Percentiles rank a stretch among this genome's conserved stretches.
Evolutionary conservation across 1,140 invertebrate genomes (phyloP).

Genomic region (Neodiprion pinetum): DNA sequence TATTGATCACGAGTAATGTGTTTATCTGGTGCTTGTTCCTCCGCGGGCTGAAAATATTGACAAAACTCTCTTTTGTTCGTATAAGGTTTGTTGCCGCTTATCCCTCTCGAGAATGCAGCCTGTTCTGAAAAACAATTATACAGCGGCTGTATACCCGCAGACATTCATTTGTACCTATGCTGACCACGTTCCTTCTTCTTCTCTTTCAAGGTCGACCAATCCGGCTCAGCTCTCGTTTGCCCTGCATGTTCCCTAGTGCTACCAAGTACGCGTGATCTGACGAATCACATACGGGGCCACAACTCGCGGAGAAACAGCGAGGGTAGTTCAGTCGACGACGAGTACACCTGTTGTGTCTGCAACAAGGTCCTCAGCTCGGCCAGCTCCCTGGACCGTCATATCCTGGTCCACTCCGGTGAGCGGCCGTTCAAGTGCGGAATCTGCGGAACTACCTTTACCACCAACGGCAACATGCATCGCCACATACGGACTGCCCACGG

Average conservation of each 20-base stretch:
- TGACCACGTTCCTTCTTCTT: slow-evolving; percentile 15
- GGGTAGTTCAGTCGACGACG: slow-evolving; percentile 46
- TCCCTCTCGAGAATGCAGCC: not conserved
- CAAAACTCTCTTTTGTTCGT: not conserved
- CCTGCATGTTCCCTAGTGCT: slow-evolving; percentile 65
- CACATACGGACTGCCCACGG: slow-evolving; percentile 76
- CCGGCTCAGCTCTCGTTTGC: slow-evolving; percentile 52
- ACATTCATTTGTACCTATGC: not conserved
- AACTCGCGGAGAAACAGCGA: slow-evolving; percentile 56
- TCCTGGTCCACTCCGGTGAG: slow-evolving; percentile 78
- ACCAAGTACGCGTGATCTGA: slow-evolving; percentile 64
- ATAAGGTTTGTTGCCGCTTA: not conserved
- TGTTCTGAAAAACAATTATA: not conserved
- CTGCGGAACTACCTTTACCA: slow-evolving; percentile 84
- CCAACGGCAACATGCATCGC: slow-evolving; percentile 88
- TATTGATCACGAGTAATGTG: too few relatives aligned
- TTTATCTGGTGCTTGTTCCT: too few relatives aligned
- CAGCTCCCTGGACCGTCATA: slow-evolving; percentile 79
- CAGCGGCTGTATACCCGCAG: not conserved
- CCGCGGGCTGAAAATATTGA: not conserved
- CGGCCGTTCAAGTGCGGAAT: slow-evolving; percentile 79
- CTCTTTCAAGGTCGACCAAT: slow-evolving; percentile 34
- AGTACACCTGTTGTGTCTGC: slow-evolving; percentile 57
- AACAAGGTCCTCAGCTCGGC: slow-evolving; percentile 74
- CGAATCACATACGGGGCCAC: slow-evolving; percentile 67